These are phyloP conservation scores for Sphaerophoria rueppellii DNA, from an alignment of 2,888 invertebrate species.

Conservation along the genomic window DNA sequence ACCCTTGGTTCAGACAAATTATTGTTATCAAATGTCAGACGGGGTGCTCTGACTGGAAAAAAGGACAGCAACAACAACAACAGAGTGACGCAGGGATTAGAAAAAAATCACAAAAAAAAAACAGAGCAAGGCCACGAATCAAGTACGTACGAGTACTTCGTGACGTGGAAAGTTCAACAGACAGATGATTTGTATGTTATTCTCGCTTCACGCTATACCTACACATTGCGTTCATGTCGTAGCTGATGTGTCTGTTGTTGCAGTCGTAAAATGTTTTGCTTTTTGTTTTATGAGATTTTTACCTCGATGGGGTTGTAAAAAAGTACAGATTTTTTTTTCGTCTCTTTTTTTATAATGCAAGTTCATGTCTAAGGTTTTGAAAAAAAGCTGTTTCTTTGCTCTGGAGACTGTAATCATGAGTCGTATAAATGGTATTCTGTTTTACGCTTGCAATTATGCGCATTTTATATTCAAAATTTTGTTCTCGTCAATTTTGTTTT, in stretches of 20 bases:
- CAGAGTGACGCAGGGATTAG: no score
- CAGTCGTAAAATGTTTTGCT: slow-evolving; percentile 66
- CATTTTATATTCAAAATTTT: slow-evolving; percentile 40
- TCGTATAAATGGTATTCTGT: slow-evolving; percentile 62
- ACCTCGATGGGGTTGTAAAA: slow-evolving; percentile 55
- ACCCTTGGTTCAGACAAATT: slow-evolving; percentile 41
- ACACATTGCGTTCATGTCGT: neutral
- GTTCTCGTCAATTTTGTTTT: neutral
- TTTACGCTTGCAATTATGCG: slow-evolving; percentile 56
- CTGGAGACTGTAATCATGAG: slow-evolving; percentile 59
- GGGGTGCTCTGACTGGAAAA: neutral
- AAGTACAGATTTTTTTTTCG: slow-evolving; percentile 10
- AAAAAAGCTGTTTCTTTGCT: slow-evolving; percentile 3
- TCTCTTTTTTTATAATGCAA: slow-evolving; percentile 54
- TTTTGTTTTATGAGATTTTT: slow-evolving; percentile 51
- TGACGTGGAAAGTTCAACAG: slow-evolving; percentile 49
- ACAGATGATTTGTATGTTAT: slow-evolving; percentile 1
- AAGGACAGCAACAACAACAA: neutral
- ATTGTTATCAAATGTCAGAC: slow-evolving; percentile 42
- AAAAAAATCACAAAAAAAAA: neutral
- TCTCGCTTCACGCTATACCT: neutral
- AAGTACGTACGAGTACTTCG: slow-evolving; percentile 21
- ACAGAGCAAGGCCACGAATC: slow-evolving; percentile 10
- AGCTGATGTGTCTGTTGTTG: slow-evolving; percentile 34
- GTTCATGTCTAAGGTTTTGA: slow-evolving; percentile 42